Percentiles rank a stretch among this genome's conserved stretches.
Conservation (phyloP, 2,797 vertebrate genomes). For the Emys orbicularis region DNA sequence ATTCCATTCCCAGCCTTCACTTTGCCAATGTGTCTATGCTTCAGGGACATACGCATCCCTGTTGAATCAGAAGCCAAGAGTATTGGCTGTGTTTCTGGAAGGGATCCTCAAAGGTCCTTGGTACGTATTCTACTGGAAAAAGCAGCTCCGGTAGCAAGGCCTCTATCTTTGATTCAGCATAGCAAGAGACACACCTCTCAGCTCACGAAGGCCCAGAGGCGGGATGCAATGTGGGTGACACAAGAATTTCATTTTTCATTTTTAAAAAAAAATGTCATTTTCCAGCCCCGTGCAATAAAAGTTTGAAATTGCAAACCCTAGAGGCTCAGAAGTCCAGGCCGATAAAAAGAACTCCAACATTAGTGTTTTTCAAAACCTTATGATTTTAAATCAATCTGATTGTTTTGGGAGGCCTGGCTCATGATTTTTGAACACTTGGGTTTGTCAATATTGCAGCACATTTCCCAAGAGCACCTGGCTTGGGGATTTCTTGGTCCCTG, state of each 20-base stretch:
- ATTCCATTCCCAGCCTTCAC: not conserved
- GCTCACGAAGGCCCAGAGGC: rapidly evolving
- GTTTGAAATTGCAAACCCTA: not conserved
- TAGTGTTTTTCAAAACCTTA: not conserved
- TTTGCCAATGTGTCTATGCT: not conserved
- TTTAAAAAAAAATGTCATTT: not conserved
- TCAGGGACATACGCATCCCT: not conserved
- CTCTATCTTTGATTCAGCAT: rapidly evolving
- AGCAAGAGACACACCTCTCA: not conserved
- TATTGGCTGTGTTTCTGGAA: not conserved
- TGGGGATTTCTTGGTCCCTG: not conserved
- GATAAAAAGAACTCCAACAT: not conserved
- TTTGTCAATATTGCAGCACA: not conserved
- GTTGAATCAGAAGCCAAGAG: not conserved
- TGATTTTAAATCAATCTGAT: not conserved
- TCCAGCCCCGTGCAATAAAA: not conserved
- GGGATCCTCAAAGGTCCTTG: not conserved
- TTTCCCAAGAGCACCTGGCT: not conserved
- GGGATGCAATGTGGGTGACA: not conserved
- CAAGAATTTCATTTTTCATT: not conserved
- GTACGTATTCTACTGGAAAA: not conserved
- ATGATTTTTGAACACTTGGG: not conserved
- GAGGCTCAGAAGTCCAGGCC: not conserved
- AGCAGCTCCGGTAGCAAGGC: not conserved
- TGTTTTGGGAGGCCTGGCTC: not conserved